These are phyloP conservation scores for Centropus bengalensis DNA, from an alignment of 2,113 vertebrate species.

Conservation along the genomic window DNA sequence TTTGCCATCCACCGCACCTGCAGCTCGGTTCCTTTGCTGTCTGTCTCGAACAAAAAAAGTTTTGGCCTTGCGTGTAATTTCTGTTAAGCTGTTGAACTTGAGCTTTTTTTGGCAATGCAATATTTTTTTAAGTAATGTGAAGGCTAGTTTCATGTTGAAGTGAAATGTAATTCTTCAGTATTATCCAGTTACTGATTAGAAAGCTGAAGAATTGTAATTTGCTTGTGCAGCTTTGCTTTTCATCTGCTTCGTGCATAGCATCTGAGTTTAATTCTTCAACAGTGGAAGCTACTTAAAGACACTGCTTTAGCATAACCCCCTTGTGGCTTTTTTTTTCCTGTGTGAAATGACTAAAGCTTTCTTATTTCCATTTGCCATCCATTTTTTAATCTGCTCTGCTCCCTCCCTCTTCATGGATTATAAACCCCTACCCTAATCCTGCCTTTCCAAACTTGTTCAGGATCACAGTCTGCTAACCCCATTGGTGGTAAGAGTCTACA, in stretches of 20 bases:
- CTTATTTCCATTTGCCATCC: conserved; percentile 84
- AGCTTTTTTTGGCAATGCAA: conserved; percentile 1
- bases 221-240: conserved; percentile 67
- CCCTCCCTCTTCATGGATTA: conserved; percentile 86
- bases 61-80: conserved; percentile 58
- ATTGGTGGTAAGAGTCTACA: conserved; percentile 93
- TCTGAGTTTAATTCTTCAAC: conserved; percentile 59
- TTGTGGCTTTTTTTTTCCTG: conserved; percentile 67
- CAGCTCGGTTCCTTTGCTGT: conserved; percentile 49
- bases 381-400: conserved; percentile 91
- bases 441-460: conserved; percentile 89
- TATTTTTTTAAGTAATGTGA: background rate
- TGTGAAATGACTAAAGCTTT: conserved; percentile 82
- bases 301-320: conserved; percentile 72
- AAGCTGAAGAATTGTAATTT: conserved; percentile 75
- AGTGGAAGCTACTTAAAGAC: conserved; percentile 68
- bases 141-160: conserved; percentile 49
- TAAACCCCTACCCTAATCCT: conserved; percentile 84
- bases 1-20: background rate
- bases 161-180: conserved; percentile 65
- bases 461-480: conserved; percentile 98
- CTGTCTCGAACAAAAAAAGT: conserved; percentile 32
- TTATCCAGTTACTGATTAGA: conserved; percentile 29
- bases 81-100: conserved; percentile 59
- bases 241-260: conserved; percentile 75